Evolutionary conservation across 2,113 vertebrate genomes (phyloP).

Genomic region (Hoplias malabaricus): DNA sequence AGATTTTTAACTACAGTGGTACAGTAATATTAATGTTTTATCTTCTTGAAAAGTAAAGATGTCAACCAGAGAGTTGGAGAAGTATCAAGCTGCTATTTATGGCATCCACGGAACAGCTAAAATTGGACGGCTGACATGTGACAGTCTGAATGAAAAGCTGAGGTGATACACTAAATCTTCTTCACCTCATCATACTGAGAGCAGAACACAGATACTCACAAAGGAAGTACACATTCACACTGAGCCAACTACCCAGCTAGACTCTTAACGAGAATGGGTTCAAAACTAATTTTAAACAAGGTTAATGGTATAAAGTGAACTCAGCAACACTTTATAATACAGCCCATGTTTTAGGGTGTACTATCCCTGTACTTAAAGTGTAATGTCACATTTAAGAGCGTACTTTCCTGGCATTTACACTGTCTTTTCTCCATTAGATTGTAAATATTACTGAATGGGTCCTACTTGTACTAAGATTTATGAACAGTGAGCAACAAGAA

Average conservation of each 20-base stretch:
- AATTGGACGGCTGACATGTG: not conserved
- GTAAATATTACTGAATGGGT: no score
- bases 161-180: not conserved
- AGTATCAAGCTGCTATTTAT: not conserved
- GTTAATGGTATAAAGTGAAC: no score
- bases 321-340: no score
- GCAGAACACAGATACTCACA: not conserved
- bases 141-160: not conserved
- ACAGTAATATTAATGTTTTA: not conserved
- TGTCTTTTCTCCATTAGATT: no score
- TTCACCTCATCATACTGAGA: not conserved
- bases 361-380: no score
- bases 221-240: not conserved
- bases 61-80: not conserved
- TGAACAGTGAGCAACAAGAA: no score
- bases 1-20: not conserved
- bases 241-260: not conserved
- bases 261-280: not conserved
- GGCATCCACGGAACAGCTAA: not conserved
- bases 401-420: no score
- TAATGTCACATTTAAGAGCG: no score
- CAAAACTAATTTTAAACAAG: slow-evolving; percentile 28
- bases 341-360: no score
- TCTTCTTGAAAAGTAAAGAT: not conserved
- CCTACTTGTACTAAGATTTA: no score